Conservation (phyloP, 2,888 invertebrate species). For the Sarcophaga caerulescens region DNA sequence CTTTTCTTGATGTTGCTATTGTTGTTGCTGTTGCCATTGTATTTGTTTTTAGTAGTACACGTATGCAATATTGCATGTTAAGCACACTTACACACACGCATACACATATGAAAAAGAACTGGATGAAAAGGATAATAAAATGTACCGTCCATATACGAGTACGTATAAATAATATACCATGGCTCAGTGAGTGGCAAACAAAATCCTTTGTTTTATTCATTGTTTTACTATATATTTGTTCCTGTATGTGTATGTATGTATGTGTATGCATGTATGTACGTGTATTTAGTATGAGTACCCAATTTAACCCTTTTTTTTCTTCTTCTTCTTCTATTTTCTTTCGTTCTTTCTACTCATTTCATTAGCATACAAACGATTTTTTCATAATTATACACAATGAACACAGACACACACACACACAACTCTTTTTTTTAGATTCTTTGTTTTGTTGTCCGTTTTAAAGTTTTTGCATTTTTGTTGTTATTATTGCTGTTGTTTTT, state of each 20-base stretch:
- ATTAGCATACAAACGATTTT: slow-evolving; percentile 68
- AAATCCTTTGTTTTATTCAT: slow-evolving; percentile 55
- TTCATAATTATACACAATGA: slow-evolving; percentile 62
- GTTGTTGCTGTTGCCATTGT: no score
- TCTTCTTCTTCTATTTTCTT: no score
- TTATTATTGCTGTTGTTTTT: slow-evolving; percentile 34
- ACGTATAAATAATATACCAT: background rate
- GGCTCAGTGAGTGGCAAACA: background rate
- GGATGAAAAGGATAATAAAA: background rate
- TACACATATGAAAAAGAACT: background rate
- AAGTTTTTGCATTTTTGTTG: slow-evolving; percentile 26
- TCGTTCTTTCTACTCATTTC: slow-evolving; percentile 26
- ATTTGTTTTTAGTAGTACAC: no score
- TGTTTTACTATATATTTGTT: slow-evolving; percentile 38
- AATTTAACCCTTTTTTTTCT: slow-evolving; percentile 64
- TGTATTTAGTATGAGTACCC: slow-evolving; percentile 48
- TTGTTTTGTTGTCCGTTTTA: slow-evolving; percentile 62
- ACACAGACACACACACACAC: background rate
- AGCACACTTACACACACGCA: background rate
- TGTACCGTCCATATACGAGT: background rate
- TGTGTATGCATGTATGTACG: slow-evolving; percentile 4
- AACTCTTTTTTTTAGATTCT: slow-evolving; percentile 24
- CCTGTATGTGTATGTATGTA: background rate
- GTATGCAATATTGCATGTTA: slow-evolving; percentile 53
- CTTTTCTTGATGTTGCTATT: background rate